Evolutionary conservation across 37 sponge, comb jelly and placozoan species (phyloP).

Genomic region (Ephydatia muelleri): DNA sequence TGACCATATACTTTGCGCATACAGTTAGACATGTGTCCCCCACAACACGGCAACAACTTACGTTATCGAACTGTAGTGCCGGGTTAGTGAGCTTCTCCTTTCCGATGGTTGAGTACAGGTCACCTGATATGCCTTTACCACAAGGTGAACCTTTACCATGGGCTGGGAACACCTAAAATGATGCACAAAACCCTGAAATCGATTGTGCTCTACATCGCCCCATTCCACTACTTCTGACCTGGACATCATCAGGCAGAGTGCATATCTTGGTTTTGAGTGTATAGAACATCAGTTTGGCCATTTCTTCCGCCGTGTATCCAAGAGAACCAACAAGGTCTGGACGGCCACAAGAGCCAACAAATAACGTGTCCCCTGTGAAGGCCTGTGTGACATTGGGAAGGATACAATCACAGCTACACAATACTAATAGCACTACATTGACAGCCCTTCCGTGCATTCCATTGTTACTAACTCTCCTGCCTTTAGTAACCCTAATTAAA

Average conservation of each 20-base stretch:
- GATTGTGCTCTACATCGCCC: not conserved
- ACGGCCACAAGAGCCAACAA: constrained; percentile 90
- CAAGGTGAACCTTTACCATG: constrained; percentile 95
- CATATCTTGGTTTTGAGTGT: constrained; percentile 64
- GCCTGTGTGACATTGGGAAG: constrained; percentile 29
- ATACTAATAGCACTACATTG: not conserved
- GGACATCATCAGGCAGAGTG: constrained; percentile 73
- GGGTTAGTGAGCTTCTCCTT: constrained; percentile 75
- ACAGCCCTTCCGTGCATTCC: too few species aligned
- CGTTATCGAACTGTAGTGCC: constrained; percentile 71
- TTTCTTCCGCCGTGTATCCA: constrained; percentile 72
- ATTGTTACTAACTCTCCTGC: too few species aligned
- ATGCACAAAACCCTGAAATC: not conserved
- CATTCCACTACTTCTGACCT: constrained; percentile 40
- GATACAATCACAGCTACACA: not conserved
- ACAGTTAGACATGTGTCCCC: too few species aligned
- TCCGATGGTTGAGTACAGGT: constrained; percentile 84
- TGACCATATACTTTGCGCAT: too few species aligned
- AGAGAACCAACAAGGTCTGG: constrained; percentile 85
- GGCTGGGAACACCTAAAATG: constrained; percentile 79
- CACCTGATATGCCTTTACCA: constrained; percentile 78
- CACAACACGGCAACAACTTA: too few species aligned
- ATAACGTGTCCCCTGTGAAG: constrained; percentile 93
- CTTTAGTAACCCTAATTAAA: too few species aligned
- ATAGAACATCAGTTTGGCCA: constrained; percentile 80